phyloP scores from a whole-genome alignment of 2,888 invertebrate species.

The Dysmachus trigonus region DNA sequence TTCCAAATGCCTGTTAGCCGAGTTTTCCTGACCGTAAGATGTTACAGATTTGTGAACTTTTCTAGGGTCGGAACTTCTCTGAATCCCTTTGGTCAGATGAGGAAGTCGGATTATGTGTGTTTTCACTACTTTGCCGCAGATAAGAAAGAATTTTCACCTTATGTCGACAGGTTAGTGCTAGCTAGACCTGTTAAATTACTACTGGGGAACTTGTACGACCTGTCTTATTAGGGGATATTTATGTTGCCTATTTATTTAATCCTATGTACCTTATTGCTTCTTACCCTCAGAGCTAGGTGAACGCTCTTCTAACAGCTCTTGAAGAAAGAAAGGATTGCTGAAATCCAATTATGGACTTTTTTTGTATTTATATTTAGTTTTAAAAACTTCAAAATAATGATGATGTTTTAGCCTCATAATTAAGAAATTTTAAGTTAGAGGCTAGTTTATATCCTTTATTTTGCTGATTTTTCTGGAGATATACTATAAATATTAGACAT shows the following conservation, averaged over 20 bases:
- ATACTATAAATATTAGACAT: no score
- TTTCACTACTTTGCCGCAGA: not conserved
- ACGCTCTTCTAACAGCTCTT: not conserved
- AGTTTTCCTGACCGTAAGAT: slow-evolving; percentile 12
- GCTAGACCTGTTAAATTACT: not conserved
- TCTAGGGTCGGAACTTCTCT: not conserved
- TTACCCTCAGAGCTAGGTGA: not conserved
- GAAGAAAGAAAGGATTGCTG: not conserved
- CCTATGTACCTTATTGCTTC: not conserved
- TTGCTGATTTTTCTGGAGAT: no score
- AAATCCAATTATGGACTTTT: no score
- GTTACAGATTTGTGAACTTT: slow-evolving; percentile 22
- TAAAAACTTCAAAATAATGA: not conserved
- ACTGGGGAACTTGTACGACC: not conserved
- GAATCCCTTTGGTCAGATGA: not conserved
- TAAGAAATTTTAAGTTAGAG: no score
- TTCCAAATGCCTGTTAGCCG: not conserved
- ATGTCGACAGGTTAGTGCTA: not conserved
- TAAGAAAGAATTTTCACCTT: not conserved
- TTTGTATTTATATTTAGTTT: not conserved
- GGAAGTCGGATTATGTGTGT: not conserved
- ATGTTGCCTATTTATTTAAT: not conserved
- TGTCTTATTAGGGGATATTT: not conserved
- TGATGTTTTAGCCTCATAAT: no score
- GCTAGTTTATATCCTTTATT: no score